phyloP scores from a whole-genome alignment of 2,888 invertebrate species.

The Papilio elwesi region DNA sequence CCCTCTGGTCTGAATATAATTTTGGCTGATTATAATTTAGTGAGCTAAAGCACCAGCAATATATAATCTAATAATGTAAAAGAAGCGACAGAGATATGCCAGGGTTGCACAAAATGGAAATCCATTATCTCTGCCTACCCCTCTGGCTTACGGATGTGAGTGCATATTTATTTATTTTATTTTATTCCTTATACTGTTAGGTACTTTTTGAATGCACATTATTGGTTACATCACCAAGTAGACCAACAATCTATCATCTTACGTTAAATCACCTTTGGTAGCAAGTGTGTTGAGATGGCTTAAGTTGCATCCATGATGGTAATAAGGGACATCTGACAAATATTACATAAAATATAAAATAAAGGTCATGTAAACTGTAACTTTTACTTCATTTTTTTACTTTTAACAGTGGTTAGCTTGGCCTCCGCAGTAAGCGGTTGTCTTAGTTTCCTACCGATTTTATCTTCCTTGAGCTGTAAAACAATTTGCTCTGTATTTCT shows the following conservation, averaged over 20 bases:
- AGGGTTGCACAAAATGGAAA: no score
- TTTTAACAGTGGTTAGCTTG: constrained; percentile 61
- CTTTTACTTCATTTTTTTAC: constrained; percentile 45
- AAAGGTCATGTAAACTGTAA: background rate
- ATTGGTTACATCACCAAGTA: background rate
- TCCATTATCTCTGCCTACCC: no score
- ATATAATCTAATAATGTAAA: no score
- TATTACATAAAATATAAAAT: no score
- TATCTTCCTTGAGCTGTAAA: constrained; percentile 62
- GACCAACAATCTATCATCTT: background rate
- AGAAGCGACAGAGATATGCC: no score
- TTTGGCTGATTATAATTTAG: background rate
- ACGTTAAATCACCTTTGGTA: background rate
- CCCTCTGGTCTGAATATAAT: background rate
- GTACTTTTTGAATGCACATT: background rate
- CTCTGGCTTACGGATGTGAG: no score
- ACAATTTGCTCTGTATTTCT: constrained; percentile 63
- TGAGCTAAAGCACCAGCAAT: background rate
- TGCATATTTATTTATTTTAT: no score
- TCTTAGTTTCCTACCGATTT: constrained; percentile 55
- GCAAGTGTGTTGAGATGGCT: background rate
- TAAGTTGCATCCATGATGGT: background rate
- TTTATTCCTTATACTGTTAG: background rate
- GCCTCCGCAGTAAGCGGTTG: constrained; percentile 62
- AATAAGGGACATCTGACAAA: no score